These are phyloP conservation scores for Turritopsis rubra DNA, from an alignment of 30 jellyfish, hydroid and myxozoan genomes.

Conservation along the genomic window DNA sequence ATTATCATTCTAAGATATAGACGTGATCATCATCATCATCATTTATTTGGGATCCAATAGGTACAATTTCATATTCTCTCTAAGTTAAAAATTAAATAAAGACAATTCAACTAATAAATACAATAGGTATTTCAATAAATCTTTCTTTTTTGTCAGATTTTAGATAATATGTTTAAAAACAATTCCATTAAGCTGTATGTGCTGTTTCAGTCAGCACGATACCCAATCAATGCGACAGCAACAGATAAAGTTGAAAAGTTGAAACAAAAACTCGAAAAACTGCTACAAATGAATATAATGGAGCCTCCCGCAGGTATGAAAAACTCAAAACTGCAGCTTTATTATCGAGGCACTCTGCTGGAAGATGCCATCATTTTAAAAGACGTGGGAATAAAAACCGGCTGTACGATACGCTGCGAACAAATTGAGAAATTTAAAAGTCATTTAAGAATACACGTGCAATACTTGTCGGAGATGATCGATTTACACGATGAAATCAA, in stretches of 20 bases:
- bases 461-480: neutral
- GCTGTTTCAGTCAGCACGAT: neutral
- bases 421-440: neutral
- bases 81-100: too few species aligned
- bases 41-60: too few species aligned
- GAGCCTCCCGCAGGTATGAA: neutral
- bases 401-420: neutral
- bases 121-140: too few species aligned
- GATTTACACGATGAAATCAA: constrained; percentile 6
- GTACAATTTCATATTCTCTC: too few species aligned
- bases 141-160: too few species aligned
- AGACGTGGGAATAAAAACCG: constrained; percentile 11
- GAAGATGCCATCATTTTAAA: neutral
- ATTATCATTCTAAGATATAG: too few species aligned
- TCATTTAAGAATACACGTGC: neutral
- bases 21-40: too few species aligned
- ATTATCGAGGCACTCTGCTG: neutral
- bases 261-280: neutral
- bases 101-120: too few species aligned
- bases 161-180: neutral
- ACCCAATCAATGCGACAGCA: neutral
- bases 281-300: neutral
- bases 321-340: neutral
- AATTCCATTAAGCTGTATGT: neutral
- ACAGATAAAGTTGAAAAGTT: neutral